A percentile compares a stretch with the other conserved stretches of the same genome.
Conservation (phyloP, 2,113 vertebrate species). For the Morone chrysops region DNA sequence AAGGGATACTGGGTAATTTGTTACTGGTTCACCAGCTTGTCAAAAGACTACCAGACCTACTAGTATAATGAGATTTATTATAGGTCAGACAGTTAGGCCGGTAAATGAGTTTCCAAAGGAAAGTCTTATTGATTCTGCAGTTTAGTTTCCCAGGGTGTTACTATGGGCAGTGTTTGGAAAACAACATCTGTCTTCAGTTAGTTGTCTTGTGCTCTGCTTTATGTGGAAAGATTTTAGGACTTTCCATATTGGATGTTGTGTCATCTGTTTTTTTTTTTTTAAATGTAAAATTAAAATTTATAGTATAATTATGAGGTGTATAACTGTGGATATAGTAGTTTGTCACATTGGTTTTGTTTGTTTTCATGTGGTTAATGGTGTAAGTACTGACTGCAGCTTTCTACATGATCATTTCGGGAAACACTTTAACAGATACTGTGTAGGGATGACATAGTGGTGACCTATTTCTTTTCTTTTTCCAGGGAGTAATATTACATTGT, state of each 20-base stretch:
- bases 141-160: constrained; percentile 44
- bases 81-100: neutral
- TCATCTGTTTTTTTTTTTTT: too few species aligned
- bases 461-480: constrained; percentile 9
- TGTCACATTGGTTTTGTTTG: neutral
- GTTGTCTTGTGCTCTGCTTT: constrained; percentile 29
- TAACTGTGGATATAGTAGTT: neutral
- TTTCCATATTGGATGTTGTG: constrained; percentile 29
- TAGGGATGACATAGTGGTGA: neutral
- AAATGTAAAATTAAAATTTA: too few species aligned
- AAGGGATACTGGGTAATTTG: neutral
- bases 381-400: neutral
- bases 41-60: neutral
- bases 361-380: neutral
- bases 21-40: neutral
- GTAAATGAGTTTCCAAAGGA: neutral
- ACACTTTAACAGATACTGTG: neutral
- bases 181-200: constrained; percentile 77
- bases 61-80: neutral
- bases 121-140: constrained; percentile 13
- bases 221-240: constrained; percentile 33
- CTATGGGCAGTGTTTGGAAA: constrained; percentile 68
- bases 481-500: neutral
- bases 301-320: neutral
- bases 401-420: neutral